A percentile compares a stretch with the other conserved stretches of the same genome.
These are phyloP conservation scores for Athalia rosae DNA, from an alignment of 2,888 invertebrate genomes.

Conservation along the genomic window DNA sequence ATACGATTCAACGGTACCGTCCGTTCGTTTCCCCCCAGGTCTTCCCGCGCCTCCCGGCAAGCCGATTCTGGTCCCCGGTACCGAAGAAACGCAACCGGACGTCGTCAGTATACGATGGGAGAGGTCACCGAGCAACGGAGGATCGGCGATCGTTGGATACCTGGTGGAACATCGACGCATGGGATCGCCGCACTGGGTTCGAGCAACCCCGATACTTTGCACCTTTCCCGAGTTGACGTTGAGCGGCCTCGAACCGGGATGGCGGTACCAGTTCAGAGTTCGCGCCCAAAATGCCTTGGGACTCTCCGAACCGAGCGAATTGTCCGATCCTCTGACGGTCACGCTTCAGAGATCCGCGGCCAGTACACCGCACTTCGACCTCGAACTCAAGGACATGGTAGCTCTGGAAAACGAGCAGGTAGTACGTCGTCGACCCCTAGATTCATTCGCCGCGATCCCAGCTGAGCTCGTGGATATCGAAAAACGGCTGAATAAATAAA, in stretches of 20 bases:
- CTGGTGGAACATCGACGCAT: conserved; percentile 85
- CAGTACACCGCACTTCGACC: conserved; percentile 83
- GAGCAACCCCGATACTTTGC: conserved; percentile 85
- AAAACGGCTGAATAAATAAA: no score
- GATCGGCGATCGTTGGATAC: conserved; percentile 89
- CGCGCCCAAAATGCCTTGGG: conserved; percentile 95
- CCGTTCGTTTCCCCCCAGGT: conserved; percentile 74
- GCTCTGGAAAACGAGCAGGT: conserved; percentile 88
- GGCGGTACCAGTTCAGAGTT: conserved; percentile 93
- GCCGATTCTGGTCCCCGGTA: conserved; percentile 85
- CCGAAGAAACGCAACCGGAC: conserved; percentile 85
- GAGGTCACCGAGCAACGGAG: conserved; percentile 88
- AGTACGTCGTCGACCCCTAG: conserved; percentile 30
- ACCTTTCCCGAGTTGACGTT: conserved; percentile 84
- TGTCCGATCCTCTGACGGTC: conserved; percentile 91
- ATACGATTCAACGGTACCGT: not conserved
- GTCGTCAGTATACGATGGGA: conserved; percentile 89
- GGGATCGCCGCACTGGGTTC: conserved; percentile 89
- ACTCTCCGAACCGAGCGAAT: conserved; percentile 87
- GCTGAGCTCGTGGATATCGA: no score
- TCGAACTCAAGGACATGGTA: conserved; percentile 81
- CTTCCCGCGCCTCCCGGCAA: conserved; percentile 88
- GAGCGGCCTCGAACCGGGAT: conserved; percentile 89
- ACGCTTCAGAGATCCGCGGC: conserved; percentile 81
- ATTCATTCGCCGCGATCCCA: no score